Percentiles rank a stretch among this genome's conserved stretches.
Evolutionary conservation across 1,140 invertebrate genomes (phyloP).

Genomic region (Cydia amplana): DNA sequence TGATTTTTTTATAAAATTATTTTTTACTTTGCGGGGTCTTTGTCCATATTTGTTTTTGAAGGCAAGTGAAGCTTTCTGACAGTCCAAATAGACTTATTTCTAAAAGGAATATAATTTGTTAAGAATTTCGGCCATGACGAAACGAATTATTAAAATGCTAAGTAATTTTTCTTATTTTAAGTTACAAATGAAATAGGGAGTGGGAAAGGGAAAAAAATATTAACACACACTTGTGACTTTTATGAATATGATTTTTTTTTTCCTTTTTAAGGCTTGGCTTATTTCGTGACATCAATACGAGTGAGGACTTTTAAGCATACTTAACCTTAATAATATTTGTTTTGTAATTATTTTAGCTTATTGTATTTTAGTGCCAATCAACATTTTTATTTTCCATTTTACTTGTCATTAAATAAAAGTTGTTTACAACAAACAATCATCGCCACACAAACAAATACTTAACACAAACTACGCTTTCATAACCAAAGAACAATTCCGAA

Average conservation of each 20-base stretch:
- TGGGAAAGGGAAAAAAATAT: too few species aligned
- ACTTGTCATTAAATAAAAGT: not conserved
- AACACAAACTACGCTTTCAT: constrained; percentile 53
- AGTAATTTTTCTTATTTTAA: too few species aligned
- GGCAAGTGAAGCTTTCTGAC: not conserved
- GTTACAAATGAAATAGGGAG: too few species aligned
- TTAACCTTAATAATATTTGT: too few species aligned
- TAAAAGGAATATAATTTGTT: not conserved
- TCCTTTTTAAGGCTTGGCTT: too few species aligned
- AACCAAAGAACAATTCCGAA: constrained; percentile 49
- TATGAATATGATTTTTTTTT: too few species aligned
- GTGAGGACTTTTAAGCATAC: too few species aligned
- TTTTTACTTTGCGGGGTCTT: not conserved
- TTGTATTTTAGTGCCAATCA: too few species aligned
- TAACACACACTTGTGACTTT: not conserved
- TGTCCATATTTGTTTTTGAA: constrained; percentile 4
- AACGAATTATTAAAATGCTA: not conserved
- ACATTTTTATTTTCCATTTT: not conserved
- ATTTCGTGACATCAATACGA: too few species aligned
- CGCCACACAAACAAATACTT: not conserved
- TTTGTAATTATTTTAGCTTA: too few species aligned
- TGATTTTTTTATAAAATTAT: constrained; percentile 31
- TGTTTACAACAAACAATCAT: not conserved
- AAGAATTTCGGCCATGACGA: not conserved
- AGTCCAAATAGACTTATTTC: not conserved